These are phyloP conservation scores for Pedionomus torquatus DNA, from an alignment of 2,113 vertebrate species.

Conservation along the genomic window DNA sequence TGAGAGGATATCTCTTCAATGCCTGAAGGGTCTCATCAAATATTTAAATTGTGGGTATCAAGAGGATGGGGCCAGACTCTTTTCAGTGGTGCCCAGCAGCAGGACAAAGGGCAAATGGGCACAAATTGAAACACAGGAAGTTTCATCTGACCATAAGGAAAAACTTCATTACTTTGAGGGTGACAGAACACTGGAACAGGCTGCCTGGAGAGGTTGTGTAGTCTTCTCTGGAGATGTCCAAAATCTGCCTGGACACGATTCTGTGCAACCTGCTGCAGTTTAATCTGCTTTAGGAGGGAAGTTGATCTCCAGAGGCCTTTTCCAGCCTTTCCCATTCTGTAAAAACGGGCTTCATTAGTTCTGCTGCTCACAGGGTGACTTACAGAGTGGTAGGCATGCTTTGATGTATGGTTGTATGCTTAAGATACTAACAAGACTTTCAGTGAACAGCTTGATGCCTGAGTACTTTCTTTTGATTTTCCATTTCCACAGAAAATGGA, in stretches of 20 bases:
- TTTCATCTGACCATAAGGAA: no score
- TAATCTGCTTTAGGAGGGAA: background rate
- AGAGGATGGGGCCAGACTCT: no score
- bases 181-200: no score
- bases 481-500: conserved; percentile 1
- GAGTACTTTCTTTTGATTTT: conserved; percentile 22
- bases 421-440: background rate
- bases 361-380: background rate
- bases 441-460: background rate
- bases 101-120: no score
- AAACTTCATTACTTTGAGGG: no score
- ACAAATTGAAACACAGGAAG: no score
- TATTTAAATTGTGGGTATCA: no score
- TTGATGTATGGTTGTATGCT: background rate
- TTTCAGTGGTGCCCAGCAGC: no score
- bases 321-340: background rate
- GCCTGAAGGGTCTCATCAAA: no score
- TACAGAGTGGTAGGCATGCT: background rate
- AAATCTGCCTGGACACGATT: background rate
- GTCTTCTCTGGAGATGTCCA: background rate
- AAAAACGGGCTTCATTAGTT: background rate
- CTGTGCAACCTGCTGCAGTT: background rate
- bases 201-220: no score
- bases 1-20: no score
- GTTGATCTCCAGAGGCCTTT: background rate